Percentiles rank a stretch among this genome's conserved stretches.
Conservation (phyloP, 2,113 vertebrate species). For the Cephalopholis sonnerati region DNA sequence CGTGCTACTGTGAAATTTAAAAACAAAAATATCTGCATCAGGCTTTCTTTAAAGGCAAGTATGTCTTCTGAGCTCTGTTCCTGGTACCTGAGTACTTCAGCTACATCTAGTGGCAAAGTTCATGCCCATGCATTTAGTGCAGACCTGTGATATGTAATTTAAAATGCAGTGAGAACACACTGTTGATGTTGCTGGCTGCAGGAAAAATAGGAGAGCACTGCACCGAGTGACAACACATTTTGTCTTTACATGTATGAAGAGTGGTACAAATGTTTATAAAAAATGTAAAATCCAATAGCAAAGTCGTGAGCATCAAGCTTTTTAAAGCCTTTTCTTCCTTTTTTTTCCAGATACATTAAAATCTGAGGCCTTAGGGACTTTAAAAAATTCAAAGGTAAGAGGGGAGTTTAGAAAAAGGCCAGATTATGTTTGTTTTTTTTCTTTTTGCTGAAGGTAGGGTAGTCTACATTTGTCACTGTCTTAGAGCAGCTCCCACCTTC, state of each 20-base stretch:
- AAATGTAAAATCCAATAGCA: background rate
- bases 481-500: background rate
- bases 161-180: constrained; percentile 1
- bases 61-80: constrained; percentile 4
- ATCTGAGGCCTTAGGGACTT: background rate
- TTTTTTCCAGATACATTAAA: background rate
- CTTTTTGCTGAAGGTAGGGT: background rate
- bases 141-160: constrained; percentile 23
- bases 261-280: background rate
- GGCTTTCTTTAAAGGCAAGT: constrained; percentile 10
- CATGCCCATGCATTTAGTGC: constrained; percentile 32
- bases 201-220: background rate
- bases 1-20: constrained; percentile 30
- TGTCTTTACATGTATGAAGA: background rate
- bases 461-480: background rate
- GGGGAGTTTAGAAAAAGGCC: background rate
- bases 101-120: constrained; percentile 85
- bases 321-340: background rate
- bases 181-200: background rate
- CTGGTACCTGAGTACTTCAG: constrained; percentile 82
- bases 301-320: background rate
- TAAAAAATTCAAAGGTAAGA: background rate
- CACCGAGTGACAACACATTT: background rate
- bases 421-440: background rate
- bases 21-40: constrained; percentile 26